Conservation (phyloP, 2,888 invertebrate species). For the Atethmia centrago region DNA sequence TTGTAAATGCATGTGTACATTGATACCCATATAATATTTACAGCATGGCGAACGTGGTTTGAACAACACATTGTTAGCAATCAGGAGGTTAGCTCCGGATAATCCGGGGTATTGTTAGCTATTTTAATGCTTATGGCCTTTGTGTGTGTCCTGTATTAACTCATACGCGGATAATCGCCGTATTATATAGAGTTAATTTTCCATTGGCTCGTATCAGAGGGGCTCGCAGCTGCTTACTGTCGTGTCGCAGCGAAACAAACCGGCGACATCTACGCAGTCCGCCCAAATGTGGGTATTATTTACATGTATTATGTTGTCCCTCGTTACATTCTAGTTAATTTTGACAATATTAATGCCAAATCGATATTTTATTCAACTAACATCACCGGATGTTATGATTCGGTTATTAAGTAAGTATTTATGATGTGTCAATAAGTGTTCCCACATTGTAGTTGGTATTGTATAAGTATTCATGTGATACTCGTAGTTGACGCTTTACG, state of each 20-base stretch:
- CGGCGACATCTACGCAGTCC: conserved; percentile 69
- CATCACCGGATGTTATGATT: conserved; percentile 21
- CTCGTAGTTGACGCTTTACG: background rate
- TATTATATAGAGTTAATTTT: conserved; percentile 89
- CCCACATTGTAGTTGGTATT: background rate
- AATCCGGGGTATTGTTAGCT: conserved; percentile 88
- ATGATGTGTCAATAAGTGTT: conserved; percentile 12
- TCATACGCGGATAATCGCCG: conserved; percentile 90
- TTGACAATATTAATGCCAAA: conserved; percentile 48
- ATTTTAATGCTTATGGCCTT: conserved; percentile 89
- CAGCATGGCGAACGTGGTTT: conserved; percentile 73
- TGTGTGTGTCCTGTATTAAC: conserved; percentile 88
- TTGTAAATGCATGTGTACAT: conserved; percentile 40
- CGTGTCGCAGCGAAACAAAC: conserved; percentile 75
- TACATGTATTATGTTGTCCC: conserved; percentile 57
- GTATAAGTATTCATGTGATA: background rate
- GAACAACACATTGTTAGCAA: conserved; percentile 79
- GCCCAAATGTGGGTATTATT: conserved; percentile 54
- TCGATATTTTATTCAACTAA: conserved; percentile 36
- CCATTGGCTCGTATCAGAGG: conserved; percentile 81
- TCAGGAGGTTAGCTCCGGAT: conserved; percentile 84
- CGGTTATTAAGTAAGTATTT: conserved; percentile 6
- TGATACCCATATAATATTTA: conserved; percentile 53
- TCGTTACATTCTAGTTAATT: conserved; percentile 41
- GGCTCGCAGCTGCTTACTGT: conserved; percentile 86